These are phyloP conservation scores for Leptinotarsa defecta DNA, from an alignment of 1,140 invertebrate genomes.

Conservation along the genomic window DNA sequence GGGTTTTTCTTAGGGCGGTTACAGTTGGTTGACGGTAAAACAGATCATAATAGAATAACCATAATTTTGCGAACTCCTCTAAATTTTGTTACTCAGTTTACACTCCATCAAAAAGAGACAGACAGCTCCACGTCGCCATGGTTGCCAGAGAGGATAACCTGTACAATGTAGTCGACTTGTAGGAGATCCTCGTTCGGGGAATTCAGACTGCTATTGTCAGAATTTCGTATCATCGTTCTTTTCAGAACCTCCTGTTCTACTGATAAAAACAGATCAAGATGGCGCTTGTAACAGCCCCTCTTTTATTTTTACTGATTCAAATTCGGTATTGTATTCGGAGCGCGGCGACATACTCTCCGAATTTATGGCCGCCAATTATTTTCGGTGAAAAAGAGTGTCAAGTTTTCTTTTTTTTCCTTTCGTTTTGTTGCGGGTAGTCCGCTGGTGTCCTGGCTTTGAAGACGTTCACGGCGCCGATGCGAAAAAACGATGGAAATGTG, in stretches of 20 bases:
- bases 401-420: conserved; percentile 10
- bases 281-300: conserved; percentile 20
- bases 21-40: too few relatives aligned
- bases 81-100: conserved; percentile 4
- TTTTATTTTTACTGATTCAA: conserved; percentile 27
- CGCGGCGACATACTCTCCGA: conserved; percentile 14
- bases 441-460: conserved; percentile 11
- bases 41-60: too few relatives aligned
- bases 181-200: conserved; percentile 54
- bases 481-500: background rate
- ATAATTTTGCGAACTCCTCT: background rate
- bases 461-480: background rate
- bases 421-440: conserved; percentile 15
- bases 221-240: conserved; percentile 48
- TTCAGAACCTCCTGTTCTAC: conserved; percentile 30
- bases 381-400: conserved; percentile 15
- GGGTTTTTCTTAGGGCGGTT: too few relatives aligned
- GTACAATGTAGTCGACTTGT: conserved; percentile 50
- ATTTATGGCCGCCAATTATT: conserved; percentile 24
- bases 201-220: conserved; percentile 54
- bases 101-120: conserved; percentile 11
- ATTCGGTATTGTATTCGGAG: conserved; percentile 27
- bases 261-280: conserved; percentile 37
- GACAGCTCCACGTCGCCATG: conserved; percentile 16
- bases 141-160: conserved; percentile 42